Conservation (phyloP, 2,797 vertebrate species). For the Ambastaia sidthimunki region DNA sequence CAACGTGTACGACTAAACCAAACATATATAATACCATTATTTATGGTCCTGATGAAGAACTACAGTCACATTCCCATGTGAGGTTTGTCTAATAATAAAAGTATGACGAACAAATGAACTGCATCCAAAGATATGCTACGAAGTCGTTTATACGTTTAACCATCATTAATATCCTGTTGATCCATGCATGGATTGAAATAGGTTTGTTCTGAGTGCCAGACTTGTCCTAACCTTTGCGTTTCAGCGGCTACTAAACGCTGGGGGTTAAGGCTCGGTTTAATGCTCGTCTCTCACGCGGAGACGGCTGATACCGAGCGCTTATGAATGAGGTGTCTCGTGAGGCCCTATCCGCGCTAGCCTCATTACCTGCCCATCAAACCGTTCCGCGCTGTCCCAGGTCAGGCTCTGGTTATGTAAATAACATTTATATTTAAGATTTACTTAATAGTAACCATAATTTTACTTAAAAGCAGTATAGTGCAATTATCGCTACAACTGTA, state of each 20-base stretch:
- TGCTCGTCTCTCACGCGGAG: slow-evolving; percentile 62
- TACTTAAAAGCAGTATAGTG: not conserved
- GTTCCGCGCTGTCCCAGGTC: slow-evolving; percentile 26
- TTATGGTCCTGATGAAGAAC: not conserved
- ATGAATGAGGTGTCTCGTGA: slow-evolving; percentile 76
- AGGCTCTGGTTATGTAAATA: slow-evolving; percentile 60
- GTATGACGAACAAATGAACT: no score
- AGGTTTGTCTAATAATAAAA: not conserved
- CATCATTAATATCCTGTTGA: slow-evolving; percentile 30
- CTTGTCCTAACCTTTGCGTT: slow-evolving; percentile 44
- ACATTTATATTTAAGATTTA: not conserved
- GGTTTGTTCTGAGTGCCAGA: slow-evolving; percentile 22
- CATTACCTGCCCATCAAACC: slow-evolving; percentile 65
- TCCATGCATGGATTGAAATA: slow-evolving; percentile 50
- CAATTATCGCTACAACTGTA: not conserved
- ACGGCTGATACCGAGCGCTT: slow-evolving; percentile 67
- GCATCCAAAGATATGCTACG: not conserved
- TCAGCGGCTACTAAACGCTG: slow-evolving; percentile 46
- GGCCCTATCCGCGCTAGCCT: slow-evolving; percentile 58
- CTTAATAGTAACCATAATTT: not conserved
- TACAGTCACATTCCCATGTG: not conserved
- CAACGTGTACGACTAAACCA: no score
- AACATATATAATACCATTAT: not conserved
- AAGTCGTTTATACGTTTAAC: not conserved
- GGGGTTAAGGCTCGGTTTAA: slow-evolving; percentile 62